A percentile compares a stretch with the other conserved stretches of the same genome.
Evolutionary conservation across 2,797 vertebrate genomes (phyloP).

Genomic region (Kryptopterus vitreolus): DNA sequence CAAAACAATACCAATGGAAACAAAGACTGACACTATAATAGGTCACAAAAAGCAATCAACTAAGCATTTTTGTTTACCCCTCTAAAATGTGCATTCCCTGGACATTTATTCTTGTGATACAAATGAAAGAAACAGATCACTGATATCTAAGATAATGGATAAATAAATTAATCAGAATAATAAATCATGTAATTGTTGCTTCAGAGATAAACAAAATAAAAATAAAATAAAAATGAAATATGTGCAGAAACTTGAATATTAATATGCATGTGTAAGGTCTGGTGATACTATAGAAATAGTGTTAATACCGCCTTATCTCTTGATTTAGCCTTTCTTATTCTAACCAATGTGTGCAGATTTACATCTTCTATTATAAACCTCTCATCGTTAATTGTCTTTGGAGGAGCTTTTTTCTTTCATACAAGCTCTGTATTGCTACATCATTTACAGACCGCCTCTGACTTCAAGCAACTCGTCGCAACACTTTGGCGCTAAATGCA

Average conservation of each 20-base stretch:
- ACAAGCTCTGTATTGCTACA: constrained; percentile 23
- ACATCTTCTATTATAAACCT: neutral
- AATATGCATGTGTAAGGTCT: neutral
- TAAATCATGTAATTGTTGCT: neutral
- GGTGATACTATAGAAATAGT: neutral
- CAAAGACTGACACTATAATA: neutral
- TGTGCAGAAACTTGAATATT: neutral
- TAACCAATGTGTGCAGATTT: neutral
- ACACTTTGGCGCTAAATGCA: neutral
- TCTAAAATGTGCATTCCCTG: neutral
- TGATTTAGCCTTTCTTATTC: neutral
- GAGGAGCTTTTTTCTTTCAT: constrained; percentile 19
- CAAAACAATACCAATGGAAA: constrained; percentile 22
- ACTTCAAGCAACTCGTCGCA: constrained; percentile 47
- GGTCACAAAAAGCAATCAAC: neutral
- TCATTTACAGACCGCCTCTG: constrained; percentile 35
- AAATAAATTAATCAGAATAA: neutral
- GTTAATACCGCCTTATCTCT: neutral
- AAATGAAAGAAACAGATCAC: neutral
- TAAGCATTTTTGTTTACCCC: neutral
- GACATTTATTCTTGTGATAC: neutral
- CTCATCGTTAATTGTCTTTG: constrained; percentile 8
- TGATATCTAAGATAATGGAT: neutral
- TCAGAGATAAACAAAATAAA: neutral
- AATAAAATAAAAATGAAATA: neutral